Conservation (phyloP, 92 coral and sea anemone genomes). For the Chrysogorgia sp. region DNA sequence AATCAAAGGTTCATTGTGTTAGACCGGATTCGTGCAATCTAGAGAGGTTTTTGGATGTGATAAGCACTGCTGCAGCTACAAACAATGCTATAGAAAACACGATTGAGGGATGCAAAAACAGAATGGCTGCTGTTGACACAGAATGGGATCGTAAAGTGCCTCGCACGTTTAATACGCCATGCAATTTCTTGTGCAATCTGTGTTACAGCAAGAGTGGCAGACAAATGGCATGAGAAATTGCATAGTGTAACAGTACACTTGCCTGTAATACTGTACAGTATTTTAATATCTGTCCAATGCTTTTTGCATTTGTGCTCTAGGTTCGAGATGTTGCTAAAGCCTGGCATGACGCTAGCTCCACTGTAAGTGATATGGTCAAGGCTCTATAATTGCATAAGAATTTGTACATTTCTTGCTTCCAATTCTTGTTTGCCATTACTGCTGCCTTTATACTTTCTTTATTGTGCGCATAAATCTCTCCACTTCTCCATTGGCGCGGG, state of each 20-base stretch:
- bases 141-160: slow-evolving; percentile 57
- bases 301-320: slow-evolving; percentile 14
- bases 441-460: too few relatives aligned
- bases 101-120: neutral
- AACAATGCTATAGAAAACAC: neutral
- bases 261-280: neutral
- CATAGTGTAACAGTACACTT: slow-evolving; percentile 8
- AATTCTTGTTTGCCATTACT: too few relatives aligned
- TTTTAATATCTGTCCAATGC: neutral
- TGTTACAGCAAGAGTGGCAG: too few relatives aligned
- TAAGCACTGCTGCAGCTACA: neutral
- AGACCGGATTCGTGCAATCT: slow-evolving; percentile 21
- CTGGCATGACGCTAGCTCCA: slow-evolving; percentile 35
- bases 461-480: too few relatives aligned
- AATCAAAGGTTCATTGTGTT: slow-evolving; percentile 9
- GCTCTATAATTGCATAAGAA: neutral
- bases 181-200: too few relatives aligned
- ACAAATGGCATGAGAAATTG: neutral
- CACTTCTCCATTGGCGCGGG: too few relatives aligned
- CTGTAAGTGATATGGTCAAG: slow-evolving; percentile 8
- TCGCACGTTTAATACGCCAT: slow-evolving; percentile 14
- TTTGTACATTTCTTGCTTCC: too few relatives aligned
- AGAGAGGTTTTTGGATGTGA: slow-evolving; percentile 15
- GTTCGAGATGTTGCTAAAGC: slow-evolving; percentile 45
- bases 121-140: slow-evolving; percentile 46